Base-by-base conservation (phyloP, 2,888 invertebrate genomes). In the Leptinotarsa rubiginosa region DNA sequence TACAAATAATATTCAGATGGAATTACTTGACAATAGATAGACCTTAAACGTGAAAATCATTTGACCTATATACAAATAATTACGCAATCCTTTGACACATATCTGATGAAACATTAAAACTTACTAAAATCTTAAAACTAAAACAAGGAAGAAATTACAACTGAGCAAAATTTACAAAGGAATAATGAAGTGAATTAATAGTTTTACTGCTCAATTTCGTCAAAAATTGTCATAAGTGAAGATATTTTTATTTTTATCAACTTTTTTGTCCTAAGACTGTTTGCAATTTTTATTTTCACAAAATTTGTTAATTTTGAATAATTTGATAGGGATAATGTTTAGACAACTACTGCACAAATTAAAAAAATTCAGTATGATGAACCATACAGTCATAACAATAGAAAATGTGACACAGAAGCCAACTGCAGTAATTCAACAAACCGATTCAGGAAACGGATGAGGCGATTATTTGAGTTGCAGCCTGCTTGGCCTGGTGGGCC, bases 401-500 rank as follows among this genome's bases (percentile, higher is more conserved):
- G 5, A 25, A 56, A 56, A 56, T 20, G 20, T 20, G 15, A n/a
- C n/a, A n/a, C n/a, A n/a, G n/a, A n/a, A n/a, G 59, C 5, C 25
- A 13, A 59, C 59, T 59, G 59, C 59, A 25, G 59, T 25, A 25
- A 31, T 59, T 22, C 25, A 59, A 59, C 59, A 59, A 59, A 25
- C 59, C 59, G 15, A 59, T 16, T 15, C 2, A 13, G 25, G 4
- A 22, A 22, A 12, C 15, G 12, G 18, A 22, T n/a, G 2, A 56
- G 54, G 59, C 16, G 91, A 84, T 91, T 91, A 87, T 87, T 84
- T 91, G 86, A 74, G 88, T 90, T 82, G 92, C 91, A 82, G 93
- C 93, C 88, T 96, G 22, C 22, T 22, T 22, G 22, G 22, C 22
- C 22, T 22, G 22, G 22, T 22, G 22, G 3, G 22, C 98, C 89